Percentiles rank a stretch among this genome's conserved stretches.
These are phyloP conservation scores for Disparrhopalites patrizii DNA, from an alignment of 2,888 invertebrate species.

Conservation along the genomic window DNA sequence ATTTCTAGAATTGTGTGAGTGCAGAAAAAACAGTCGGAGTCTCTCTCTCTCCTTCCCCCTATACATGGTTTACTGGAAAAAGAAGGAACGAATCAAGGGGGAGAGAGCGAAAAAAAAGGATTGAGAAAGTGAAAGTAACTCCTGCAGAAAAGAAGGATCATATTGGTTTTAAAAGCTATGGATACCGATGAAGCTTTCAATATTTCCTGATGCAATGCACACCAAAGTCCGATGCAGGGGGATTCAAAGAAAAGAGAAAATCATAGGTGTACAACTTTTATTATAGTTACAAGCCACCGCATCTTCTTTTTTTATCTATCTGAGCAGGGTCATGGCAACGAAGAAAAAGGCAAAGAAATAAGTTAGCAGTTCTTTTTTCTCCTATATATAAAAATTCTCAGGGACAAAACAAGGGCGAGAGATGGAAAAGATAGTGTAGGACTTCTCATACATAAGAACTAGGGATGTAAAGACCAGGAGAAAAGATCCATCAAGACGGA, in stretches of 20 bases:
- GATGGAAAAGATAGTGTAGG: too few species aligned
- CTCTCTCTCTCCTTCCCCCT: too few species aligned
- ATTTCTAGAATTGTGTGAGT: slow-evolving; percentile 5
- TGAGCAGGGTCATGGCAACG: background rate
- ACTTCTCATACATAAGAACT: background rate
- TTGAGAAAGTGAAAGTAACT: background rate
- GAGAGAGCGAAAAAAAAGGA: background rate
- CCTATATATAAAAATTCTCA: too few species aligned
- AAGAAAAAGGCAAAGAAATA: slow-evolving; percentile 13
- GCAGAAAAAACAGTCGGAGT: background rate
- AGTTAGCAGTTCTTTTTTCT: too few species aligned
- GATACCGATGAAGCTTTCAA: too few species aligned
- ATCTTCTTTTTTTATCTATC: too few species aligned
- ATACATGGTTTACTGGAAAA: too few species aligned
- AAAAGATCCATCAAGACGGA: slow-evolving; percentile 31
- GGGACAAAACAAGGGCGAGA: too few species aligned
- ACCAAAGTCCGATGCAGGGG: background rate
- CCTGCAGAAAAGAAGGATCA: too few species aligned
- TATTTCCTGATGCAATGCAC: too few species aligned
- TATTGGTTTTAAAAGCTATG: too few species aligned
- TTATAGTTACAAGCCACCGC: too few species aligned
- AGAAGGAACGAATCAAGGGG: background rate
- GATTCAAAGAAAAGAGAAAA: background rate
- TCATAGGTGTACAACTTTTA: background rate
- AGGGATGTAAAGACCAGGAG: slow-evolving; percentile 1